Percentiles rank a stretch among this genome's conserved stretches.
Conservation (phyloP, 2,888 invertebrate species). For the Ophion ellenae region DNA sequence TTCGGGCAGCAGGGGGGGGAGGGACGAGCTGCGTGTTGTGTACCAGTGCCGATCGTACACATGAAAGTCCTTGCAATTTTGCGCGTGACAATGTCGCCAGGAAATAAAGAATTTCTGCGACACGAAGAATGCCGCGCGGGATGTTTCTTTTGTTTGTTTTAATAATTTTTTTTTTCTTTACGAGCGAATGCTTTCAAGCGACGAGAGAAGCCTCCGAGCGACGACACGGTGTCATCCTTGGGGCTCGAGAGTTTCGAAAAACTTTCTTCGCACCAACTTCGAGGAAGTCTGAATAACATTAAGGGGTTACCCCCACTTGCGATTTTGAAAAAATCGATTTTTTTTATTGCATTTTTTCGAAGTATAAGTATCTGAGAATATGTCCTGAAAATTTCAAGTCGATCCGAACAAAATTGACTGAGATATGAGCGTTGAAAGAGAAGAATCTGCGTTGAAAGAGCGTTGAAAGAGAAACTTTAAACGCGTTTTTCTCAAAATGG, state of each 20-base stretch:
- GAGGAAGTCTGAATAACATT: background rate
- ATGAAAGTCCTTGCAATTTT: constrained; percentile 49
- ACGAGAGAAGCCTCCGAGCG: background rate
- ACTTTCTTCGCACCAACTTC: background rate
- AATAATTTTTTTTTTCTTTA: background rate
- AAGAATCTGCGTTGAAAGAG: too few species aligned
- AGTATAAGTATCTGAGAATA: too few species aligned
- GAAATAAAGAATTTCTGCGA: constrained; percentile 14
- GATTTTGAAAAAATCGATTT: too few species aligned
- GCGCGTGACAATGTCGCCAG: constrained; percentile 18
- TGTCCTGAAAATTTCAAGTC: too few species aligned
- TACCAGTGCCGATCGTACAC: constrained; percentile 20
- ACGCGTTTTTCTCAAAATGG: too few species aligned
- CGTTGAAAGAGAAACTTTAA: too few species aligned
- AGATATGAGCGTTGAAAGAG: too few species aligned
- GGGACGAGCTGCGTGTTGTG: background rate
- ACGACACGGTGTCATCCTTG: background rate
- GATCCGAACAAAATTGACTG: too few species aligned
- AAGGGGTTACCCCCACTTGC: too few species aligned
- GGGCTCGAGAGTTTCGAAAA: background rate
- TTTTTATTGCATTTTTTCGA: too few species aligned
- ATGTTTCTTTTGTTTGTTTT: background rate
- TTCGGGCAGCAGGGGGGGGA: background rate
- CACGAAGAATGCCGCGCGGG: background rate
- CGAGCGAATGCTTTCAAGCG: background rate